Evolutionary conservation across 2,797 vertebrate genomes (phyloP).

Genomic region (Hemitrygon akajei): DNA sequence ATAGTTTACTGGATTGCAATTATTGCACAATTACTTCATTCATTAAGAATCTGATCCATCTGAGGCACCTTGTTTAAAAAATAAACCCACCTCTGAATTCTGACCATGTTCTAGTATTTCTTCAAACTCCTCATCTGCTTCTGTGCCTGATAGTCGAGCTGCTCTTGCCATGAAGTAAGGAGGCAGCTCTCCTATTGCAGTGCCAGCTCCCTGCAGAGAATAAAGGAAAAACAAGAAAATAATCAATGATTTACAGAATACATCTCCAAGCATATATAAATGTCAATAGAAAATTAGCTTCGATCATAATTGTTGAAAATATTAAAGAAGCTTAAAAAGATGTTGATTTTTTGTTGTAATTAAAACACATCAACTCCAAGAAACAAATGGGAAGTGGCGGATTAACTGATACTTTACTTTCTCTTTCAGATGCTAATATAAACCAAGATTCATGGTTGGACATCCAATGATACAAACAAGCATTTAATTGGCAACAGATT

Average conservation of each 20-base stretch:
- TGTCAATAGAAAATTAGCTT: neutral
- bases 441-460: neutral
- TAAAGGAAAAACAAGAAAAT: neutral
- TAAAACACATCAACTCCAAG: neutral
- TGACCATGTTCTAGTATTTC: slow-evolving; percentile 95
- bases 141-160: slow-evolving; percentile 85
- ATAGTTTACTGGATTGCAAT: neutral
- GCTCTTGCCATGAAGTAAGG: slow-evolving; percentile 97
- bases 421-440: neutral
- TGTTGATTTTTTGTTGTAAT: neutral
- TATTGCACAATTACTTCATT: slow-evolving; percentile 29
- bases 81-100: slow-evolving; percentile 75
- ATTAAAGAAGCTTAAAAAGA: neutral
- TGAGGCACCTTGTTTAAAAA: neutral
- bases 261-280: neutral
- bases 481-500: neutral
- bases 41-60: neutral
- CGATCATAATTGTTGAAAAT: slow-evolving; percentile 38
- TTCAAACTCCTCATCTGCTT: slow-evolving; percentile 96
- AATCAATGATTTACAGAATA: neutral
- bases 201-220: slow-evolving; percentile 76
- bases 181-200: slow-evolving; percentile 92
- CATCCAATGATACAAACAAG: neutral
- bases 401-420: neutral
- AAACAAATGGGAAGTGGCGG: neutral